phyloP scores from a whole-genome alignment of 2,888 invertebrate species.

The Mesorhabditis spiculigera region DNA sequence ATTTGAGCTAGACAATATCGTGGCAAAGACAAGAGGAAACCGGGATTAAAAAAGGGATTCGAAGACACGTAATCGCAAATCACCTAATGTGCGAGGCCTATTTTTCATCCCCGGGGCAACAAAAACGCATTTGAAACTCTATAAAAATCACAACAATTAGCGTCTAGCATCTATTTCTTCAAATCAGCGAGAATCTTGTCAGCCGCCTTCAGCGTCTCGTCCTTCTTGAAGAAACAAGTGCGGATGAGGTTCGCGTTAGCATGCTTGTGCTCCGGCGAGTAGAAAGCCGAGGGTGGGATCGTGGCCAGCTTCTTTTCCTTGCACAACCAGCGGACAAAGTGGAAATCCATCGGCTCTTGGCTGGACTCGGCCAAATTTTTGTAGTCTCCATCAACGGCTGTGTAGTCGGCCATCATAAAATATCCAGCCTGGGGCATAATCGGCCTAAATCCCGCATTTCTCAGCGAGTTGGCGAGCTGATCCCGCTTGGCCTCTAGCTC shows the following conservation, averaged over 20 bases:
- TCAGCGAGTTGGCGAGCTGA: constrained; percentile 73
- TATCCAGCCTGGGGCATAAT: constrained; percentile 93
- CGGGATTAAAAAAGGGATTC: too few species aligned
- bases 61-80: too few species aligned
- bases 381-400: constrained; percentile 49
- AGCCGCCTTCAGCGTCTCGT: constrained; percentile 49
- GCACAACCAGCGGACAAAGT: constrained; percentile 91
- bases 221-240: constrained; percentile 55
- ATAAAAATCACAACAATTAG: too few species aligned
- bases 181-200: constrained; percentile 35
- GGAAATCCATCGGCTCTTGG: constrained; percentile 71
- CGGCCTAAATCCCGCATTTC: constrained; percentile 60
- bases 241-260: constrained; percentile 46
- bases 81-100: too few species aligned
- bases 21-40: too few species aligned
- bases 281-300: constrained; percentile 92
- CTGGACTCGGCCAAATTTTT: constrained; percentile 30
- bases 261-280: constrained; percentile 63
- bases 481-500: constrained; percentile 78
- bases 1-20: too few species aligned
- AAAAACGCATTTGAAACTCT: too few species aligned
- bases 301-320: constrained; percentile 83
- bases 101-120: too few species aligned
- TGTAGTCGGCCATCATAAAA: constrained; percentile 92
- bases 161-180: too few species aligned